These are phyloP conservation scores for Caradrina clavipalpis DNA, from an alignment of 2,888 invertebrate genomes.

Conservation along the genomic window DNA sequence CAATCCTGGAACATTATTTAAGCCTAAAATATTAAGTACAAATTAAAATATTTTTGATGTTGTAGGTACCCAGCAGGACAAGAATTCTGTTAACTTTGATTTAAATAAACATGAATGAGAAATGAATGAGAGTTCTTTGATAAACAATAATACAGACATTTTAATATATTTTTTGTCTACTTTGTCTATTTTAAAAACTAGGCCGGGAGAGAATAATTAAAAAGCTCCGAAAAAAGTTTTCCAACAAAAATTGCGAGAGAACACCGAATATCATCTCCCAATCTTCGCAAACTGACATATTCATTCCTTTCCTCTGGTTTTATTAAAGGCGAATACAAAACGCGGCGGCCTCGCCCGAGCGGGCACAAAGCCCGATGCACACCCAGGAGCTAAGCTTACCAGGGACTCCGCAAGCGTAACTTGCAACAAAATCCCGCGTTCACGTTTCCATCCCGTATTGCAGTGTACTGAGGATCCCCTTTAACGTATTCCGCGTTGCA, in stretches of 20 bases:
- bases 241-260: slow-evolving; percentile 17
- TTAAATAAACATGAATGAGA: slow-evolving; percentile 3
- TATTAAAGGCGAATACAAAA: slow-evolving; percentile 81
- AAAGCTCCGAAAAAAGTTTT: slow-evolving; percentile 18
- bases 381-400: slow-evolving; percentile 77
- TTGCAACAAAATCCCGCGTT: slow-evolving; percentile 84
- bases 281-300: slow-evolving; percentile 68
- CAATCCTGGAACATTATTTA: slow-evolving; percentile 17
- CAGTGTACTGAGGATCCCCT: slow-evolving; percentile 77
- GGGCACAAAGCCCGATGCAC: slow-evolving; percentile 77
- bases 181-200: slow-evolving; percentile 8
- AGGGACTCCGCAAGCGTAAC: slow-evolving; percentile 79
- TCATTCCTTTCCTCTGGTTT: slow-evolving; percentile 75
- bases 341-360: slow-evolving; percentile 71
- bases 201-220: slow-evolving; percentile 18
- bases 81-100: slow-evolving; percentile 8
- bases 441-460: slow-evolving; percentile 82
- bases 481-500: slow-evolving; percentile 82
- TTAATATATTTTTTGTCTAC: slow-evolving; percentile 7
- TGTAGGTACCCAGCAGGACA: not conserved
- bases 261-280: slow-evolving; percentile 47
- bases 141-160: slow-evolving; percentile 3
- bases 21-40: slow-evolving; percentile 12
- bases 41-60: slow-evolving; percentile 40
- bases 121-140: slow-evolving; percentile 3